Percentiles rank a stretch among this genome's conserved stretches.
Conservation (phyloP, 2,797 vertebrate genomes). For the Ciconia nigra region DNA sequence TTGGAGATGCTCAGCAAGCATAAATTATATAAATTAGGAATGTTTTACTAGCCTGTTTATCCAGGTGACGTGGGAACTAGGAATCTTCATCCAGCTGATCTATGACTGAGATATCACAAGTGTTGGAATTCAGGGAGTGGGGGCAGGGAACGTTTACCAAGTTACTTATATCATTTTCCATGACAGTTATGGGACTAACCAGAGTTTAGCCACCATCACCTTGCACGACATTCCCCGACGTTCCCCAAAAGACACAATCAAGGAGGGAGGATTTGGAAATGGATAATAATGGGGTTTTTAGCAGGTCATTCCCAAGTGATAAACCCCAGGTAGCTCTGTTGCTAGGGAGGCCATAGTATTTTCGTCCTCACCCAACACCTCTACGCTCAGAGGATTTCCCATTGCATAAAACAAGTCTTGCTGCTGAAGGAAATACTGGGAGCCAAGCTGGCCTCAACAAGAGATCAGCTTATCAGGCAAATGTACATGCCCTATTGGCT, state of each 20-base stretch:
- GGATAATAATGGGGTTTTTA: background rate
- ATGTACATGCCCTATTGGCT: background rate
- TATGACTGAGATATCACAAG: background rate
- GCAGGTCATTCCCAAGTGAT: background rate
- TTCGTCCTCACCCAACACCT: background rate
- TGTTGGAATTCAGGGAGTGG: background rate
- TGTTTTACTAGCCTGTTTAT: background rate
- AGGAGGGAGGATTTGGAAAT: background rate
- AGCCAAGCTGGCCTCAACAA: background rate
- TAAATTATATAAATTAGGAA: background rate
- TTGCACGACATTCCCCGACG: background rate
- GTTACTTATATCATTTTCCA: background rate
- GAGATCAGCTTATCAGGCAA: background rate
- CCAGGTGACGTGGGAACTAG: background rate
- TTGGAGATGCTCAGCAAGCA: background rate
- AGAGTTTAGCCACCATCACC: background rate
- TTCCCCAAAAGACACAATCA: background rate
- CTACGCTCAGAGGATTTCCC: background rate
- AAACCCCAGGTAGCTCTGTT: background rate
- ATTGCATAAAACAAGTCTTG: background rate
- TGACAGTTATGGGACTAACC: background rate
- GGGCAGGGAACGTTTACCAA: background rate
- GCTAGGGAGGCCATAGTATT: background rate
- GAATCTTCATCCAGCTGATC: background rate
- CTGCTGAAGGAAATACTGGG: background rate